These are phyloP conservation scores for Hetaerina titia DNA, from an alignment of 2,888 invertebrate species.

Conservation along the genomic window DNA sequence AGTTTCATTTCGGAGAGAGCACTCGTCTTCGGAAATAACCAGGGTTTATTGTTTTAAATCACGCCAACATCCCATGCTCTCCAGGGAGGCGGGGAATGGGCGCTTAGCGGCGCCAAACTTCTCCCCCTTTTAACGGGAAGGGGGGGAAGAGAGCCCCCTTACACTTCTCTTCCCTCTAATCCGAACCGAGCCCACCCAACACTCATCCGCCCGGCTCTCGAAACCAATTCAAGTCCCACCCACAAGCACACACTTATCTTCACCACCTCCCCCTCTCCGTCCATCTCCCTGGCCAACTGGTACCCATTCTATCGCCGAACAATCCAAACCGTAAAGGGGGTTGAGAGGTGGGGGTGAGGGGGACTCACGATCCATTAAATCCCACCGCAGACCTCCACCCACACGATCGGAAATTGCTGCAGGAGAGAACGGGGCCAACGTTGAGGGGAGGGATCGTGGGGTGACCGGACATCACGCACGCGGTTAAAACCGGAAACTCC, in stretches of 20 bases:
- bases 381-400: not conserved
- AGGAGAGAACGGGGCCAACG: not conserved
- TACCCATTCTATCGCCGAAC: not conserved
- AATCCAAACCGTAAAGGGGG: not conserved
- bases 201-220: too few relatives aligned
- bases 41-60: conserved; percentile 10
- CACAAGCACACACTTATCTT: not conserved
- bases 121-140: not conserved
- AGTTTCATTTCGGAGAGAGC: conserved; percentile 18
- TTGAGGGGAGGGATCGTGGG: not conserved
- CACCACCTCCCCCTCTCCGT: not conserved
- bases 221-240: not conserved
- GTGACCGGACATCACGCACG: not conserved
- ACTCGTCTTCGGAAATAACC: not conserved
- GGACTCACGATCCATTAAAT: conserved; percentile 4
- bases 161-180: too few relatives aligned
- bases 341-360: not conserved
- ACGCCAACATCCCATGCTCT: not conserved
- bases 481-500: not conserved
- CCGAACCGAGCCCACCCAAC: too few relatives aligned
- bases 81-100: not conserved
- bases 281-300: too few relatives aligned
- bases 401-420: conserved; percentile 1
- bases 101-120: not conserved
- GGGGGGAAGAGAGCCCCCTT: not conserved